Evolutionary conservation across 2,888 invertebrate species (phyloP).

Genomic region (Limnephilus lunatus): DNA sequence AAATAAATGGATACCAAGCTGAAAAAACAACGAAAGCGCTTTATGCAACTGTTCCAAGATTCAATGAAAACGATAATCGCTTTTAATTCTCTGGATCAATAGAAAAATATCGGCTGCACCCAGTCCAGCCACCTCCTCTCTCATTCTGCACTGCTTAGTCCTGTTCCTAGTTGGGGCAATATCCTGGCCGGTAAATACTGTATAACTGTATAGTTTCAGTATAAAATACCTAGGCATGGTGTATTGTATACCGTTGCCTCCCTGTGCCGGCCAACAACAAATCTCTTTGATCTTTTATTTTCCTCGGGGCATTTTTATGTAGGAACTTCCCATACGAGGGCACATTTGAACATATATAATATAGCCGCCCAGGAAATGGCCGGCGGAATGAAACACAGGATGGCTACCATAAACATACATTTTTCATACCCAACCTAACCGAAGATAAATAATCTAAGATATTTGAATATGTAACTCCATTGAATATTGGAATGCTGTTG

Average conservation of each 20-base stretch:
- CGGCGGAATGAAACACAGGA: neutral
- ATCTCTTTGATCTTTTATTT: constrained; percentile 50
- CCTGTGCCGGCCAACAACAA: constrained; percentile 43
- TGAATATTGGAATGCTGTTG: neutral
- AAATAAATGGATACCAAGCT: neutral
- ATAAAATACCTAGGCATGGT: neutral
- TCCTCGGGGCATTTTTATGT: constrained; percentile 47
- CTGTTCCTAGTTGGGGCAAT: neutral
- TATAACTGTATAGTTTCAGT: neutral
- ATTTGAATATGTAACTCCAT: neutral
- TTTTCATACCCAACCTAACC: neutral
- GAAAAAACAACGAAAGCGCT: neutral
- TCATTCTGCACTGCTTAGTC: neutral
- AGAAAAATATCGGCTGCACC: neutral
- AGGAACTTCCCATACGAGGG: constrained; percentile 33
- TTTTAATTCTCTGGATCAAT: constrained; percentile 29
- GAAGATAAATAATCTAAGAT: neutral
- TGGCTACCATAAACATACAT: neutral
- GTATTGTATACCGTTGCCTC: neutral
- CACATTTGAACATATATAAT: neutral
- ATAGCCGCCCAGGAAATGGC: constrained; percentile 11
- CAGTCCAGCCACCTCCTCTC: neutral
- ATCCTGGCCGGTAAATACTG: no score
- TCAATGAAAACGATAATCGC: neutral
- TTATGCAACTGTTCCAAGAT: neutral